phyloP scores from a whole-genome alignment of 2,113 vertebrate species.

The Ophthalmolycus amberensis region DNA sequence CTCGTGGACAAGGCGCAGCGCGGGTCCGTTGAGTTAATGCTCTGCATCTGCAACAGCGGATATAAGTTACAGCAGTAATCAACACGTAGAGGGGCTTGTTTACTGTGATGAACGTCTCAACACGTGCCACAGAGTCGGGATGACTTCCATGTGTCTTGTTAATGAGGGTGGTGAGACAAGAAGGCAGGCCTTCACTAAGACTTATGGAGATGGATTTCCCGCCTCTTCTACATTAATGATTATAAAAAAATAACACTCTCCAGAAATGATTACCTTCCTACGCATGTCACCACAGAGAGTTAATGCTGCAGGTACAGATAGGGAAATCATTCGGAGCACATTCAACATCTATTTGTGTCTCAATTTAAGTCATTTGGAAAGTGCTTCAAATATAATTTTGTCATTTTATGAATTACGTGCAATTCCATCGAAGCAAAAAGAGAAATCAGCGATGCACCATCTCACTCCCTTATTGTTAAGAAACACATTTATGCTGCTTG shows the following conservation, averaged over 20 bases:
- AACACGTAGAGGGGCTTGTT: slow-evolving; percentile 44
- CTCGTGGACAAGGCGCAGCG: not conserved
- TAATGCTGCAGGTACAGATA: slow-evolving; percentile 8
- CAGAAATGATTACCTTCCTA: slow-evolving; percentile 28
- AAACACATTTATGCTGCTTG: not conserved
- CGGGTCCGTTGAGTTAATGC: slow-evolving; percentile 19
- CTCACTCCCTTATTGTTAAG: not conserved
- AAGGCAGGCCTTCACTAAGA: slow-evolving; percentile 31
- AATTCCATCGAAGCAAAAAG: not conserved
- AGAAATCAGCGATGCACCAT: not conserved
- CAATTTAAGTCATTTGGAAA: not conserved
- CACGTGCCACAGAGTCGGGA: slow-evolving; percentile 25
- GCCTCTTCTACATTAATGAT: slow-evolving; percentile 35
- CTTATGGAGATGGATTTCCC: slow-evolving; percentile 51
- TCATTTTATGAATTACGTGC: not conserved
- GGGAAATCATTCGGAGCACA: not conserved
- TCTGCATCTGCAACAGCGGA: slow-evolving; percentile 38
- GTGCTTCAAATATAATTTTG: not conserved
- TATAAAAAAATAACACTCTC: slow-evolving; percentile 23
- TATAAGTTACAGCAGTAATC: slow-evolving; percentile 55
- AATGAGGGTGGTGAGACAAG: slow-evolving; percentile 61
- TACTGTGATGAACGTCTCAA: slow-evolving; percentile 51
- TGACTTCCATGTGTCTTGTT: slow-evolving; percentile 59
- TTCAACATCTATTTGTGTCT: slow-evolving; percentile 6
- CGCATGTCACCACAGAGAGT: not conserved